phyloP scores from a whole-genome alignment of 2,113 vertebrate species.

The Phrynosoma blainvillii region DNA sequence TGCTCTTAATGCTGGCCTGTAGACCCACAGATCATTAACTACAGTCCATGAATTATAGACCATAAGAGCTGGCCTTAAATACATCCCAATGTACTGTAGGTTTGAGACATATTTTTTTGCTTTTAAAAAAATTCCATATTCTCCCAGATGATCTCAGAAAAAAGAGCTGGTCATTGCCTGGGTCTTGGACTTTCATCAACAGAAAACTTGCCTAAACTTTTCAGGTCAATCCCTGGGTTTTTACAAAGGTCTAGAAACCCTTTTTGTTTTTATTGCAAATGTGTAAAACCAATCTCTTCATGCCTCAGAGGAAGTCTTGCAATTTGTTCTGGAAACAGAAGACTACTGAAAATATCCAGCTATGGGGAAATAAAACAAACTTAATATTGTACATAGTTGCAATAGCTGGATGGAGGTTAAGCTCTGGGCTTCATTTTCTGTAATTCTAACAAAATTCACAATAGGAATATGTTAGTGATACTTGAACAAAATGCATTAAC shows the following conservation, averaged over 20 bases:
- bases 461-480: too few species aligned
- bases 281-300: not conserved
- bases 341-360: not conserved
- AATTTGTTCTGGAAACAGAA: not conserved
- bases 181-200: not conserved
- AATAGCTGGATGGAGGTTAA: constrained; percentile 19
- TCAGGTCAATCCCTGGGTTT: not conserved
- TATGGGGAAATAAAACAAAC: not conserved
- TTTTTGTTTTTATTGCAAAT: not conserved
- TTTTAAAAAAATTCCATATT: not conserved
- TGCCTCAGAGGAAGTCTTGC: not conserved
- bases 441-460: constrained; percentile 6
- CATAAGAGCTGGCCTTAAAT: not conserved
- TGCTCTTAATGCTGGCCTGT: not conserved
- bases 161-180: not conserved
- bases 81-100: not conserved
- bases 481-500: too few species aligned
- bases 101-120: not conserved
- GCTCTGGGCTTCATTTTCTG: constrained; percentile 34
- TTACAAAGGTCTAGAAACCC: not conserved
- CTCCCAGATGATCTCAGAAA: not conserved
- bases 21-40: constrained; percentile 17
- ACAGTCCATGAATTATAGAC: constrained; percentile 10
- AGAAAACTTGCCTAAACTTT: not conserved
- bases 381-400: not conserved